Evolutionary conservation across 53 echinoderm and acorn worm species (phyloP), one percentile per base, ranked within the genome.

Genomic region (Astropecten irregularis): DNA sequence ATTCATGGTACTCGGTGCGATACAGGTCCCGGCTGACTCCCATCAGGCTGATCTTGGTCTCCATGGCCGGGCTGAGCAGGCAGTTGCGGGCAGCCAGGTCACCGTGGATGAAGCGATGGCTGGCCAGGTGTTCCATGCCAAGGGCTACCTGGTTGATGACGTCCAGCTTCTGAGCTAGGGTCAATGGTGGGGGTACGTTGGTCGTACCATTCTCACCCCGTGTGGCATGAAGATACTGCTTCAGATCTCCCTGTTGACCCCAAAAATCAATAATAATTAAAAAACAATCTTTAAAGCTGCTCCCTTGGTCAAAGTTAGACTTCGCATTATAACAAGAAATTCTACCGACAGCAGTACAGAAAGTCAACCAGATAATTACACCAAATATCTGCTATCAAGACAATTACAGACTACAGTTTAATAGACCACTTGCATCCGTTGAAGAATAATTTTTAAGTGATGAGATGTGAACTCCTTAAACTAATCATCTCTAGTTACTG

Each of bases 11-110:
- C 79, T 99, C 99, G 28, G 85, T 46, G 29, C 93, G 94, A 86
- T 95, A 99, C 42, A 99, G 84, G 90, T 99, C 99, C 76, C 95
- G 87, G 57, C 92, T 90, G 50, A 90, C 90, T 4, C 84, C 84
- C 92, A 99, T 94, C 77, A 88, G 90, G 60, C 92, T 92, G 68
- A 99, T 83, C 81, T 99, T 99, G 77, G 92, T 88, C 89, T 99
- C 99, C 94, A 99, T 94, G 68, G 92, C 90, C 3, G 99, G 99
- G 48, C 94, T 94, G 4, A 99, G 89, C 25, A 99, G 94, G 82
- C 99, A 99, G 66, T 99, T 99, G 64, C 94, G 94, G 36, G 99
- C 93, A 14, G 99, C 99, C 13, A 99, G 86, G 77, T 99, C 99
- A 27, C 89, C 93, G 52, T 99, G 99, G 83, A 95, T 95, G 81